phyloP scores from a whole-genome alignment of 2,888 invertebrate genomes.

The Oxystoma pomonae region DNA sequence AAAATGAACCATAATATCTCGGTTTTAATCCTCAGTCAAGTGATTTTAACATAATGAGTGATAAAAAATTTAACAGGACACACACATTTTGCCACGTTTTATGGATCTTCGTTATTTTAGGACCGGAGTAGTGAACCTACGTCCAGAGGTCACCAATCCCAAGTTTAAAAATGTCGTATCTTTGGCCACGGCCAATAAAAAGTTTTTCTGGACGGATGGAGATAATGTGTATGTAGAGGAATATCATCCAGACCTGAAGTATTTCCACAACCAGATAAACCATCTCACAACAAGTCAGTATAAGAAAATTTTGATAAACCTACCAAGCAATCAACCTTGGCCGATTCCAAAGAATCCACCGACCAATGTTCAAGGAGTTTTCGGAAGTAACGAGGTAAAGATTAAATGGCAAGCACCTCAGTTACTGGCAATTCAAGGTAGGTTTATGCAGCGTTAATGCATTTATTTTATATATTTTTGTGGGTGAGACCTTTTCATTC shows the following conservation, averaged over 20 bases:
- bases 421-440: constrained; percentile 70
- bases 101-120: constrained; percentile 40
- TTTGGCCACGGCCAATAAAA: constrained; percentile 68
- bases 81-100: no score
- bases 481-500: no score
- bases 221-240: constrained; percentile 74
- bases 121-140: constrained; percentile 66
- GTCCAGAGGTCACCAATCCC: constrained; percentile 70
- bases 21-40: neutral
- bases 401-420: constrained; percentile 81
- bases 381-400: constrained; percentile 70
- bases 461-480: no score
- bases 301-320: constrained; percentile 51
- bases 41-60: neutral
- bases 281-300: constrained; percentile 45
- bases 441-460: no score
- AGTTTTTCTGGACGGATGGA: constrained; percentile 86
- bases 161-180: constrained; percentile 72
- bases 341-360: constrained; percentile 79
- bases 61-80: neutral
- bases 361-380: constrained; percentile 72
- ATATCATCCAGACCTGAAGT: constrained; percentile 61
- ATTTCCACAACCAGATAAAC: constrained; percentile 74
- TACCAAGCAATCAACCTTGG: constrained; percentile 71
- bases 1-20: no score